These are phyloP conservation scores for Passer domesticus DNA, from an alignment of 2,113 vertebrate genomes.

Conservation along the genomic window DNA sequence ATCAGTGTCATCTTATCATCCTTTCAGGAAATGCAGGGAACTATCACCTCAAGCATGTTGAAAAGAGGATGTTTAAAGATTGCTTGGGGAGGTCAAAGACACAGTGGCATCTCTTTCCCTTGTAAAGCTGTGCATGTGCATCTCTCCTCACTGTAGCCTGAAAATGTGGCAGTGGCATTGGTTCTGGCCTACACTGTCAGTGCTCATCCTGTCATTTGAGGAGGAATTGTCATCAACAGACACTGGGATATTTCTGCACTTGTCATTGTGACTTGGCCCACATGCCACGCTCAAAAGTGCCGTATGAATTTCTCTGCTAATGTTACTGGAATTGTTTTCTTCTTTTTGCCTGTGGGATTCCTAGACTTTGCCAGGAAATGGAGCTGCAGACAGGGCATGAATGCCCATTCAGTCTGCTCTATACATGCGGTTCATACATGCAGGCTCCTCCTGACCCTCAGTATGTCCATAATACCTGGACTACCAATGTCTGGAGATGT, in stretches of 20 bases:
- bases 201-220: neutral
- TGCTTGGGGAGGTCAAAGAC: neutral
- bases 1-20: neutral
- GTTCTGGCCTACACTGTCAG: neutral
- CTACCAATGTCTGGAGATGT: neutral
- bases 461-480: accelerated
- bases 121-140: neutral
- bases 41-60: neutral
- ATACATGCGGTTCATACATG: neutral
- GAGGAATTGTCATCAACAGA: neutral
- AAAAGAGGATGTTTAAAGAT: neutral
- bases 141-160: neutral
- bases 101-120: neutral
- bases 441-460: neutral
- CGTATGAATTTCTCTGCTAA: neutral
- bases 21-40: neutral
- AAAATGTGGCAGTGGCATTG: neutral
- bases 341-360: neutral
- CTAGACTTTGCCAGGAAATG: neutral
- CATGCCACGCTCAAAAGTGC: accelerated
- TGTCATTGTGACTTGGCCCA: neutral
- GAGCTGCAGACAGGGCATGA: neutral
- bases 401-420: neutral
- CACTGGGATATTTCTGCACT: neutral
- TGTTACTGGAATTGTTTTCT: neutral